Evolutionary conservation across 2,888 invertebrate genomes (phyloP), one percentile per base, ranked within the genome.

Genomic region (Eledone cirrhosa): DNA sequence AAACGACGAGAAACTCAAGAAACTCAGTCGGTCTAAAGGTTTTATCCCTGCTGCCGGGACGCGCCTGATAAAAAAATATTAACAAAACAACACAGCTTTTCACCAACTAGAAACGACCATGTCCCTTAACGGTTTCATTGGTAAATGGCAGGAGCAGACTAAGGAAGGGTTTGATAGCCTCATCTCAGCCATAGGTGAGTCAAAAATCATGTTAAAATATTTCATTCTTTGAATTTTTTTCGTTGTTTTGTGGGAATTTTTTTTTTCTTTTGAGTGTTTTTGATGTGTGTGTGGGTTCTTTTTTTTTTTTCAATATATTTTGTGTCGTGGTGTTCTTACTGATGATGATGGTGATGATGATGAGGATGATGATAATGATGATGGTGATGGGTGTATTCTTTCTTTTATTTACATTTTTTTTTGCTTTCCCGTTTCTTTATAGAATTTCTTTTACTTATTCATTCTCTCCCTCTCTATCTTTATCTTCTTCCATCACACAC

Each of bases 121-220:
- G 84, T 77, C 82, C 7, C 77, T 85, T 13, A 80, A 81, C 67
- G 80, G 72, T n/a, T 85, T 85, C 78, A 65, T 85, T 41, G 84
- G 84, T 24, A 82, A 80, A 41, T 85, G 85, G 85, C 76, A 84
- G 53, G 85, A 85, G 59, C 81, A 81, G 67, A 33, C 69, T 1
- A 85, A 85, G 77, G 80, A 81, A 27, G 85, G 85, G 63, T 85
- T 84, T 77, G 85, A 85, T 47, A 83, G 84, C 69, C 82, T 85
- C 82, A 84, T 84, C 16, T 80, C 77, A 14, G 82, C 80, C 24
- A 80, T 85, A 80, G 83, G 85, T 76, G 48, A 76, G 76, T 72
- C 4, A 72, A 41, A 13, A 33, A 67, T 24, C 31, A 29, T 0
- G 7, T 27, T 65, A 16, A 1, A 5, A 27, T 27, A 67, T 67